Evolutionary conservation across 1,140 invertebrate species (phyloP), one percentile per base, ranked within the genome.

Genomic region (Eufriesea mexicana): DNA sequence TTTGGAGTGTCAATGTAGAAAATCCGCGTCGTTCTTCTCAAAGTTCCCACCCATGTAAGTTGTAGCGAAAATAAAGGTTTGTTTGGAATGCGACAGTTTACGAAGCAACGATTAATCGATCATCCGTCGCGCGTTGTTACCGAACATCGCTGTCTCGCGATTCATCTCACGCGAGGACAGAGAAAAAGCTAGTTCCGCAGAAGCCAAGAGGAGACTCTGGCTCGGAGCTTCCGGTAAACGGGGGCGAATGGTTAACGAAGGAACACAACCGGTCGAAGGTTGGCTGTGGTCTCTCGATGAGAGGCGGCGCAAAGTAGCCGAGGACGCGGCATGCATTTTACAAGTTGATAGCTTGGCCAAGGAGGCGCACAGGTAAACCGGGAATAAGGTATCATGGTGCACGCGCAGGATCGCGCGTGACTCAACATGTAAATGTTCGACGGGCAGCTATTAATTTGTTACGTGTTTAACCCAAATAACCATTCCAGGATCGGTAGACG

Each of bases 401-500:
- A 18, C 23, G 47, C 51, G 6, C 47, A 23, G 14, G 16, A 12
- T n/a, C 54, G 77, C 64, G 85, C 79, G 80, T 86, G 86, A 89
- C 84, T 84, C 88, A 70, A 85, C 84, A 81, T 84, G 86, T 68
- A 84, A 89, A 89, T 66, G 70, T 64, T 72, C 23, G 35, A 68
- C 72, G 73, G 77, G 42, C 85, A 76, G 80, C 80, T 88, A 89
- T 89, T 86, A 83, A 85, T 89, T 86, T 84, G 83, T 86, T 84
- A 84, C 76, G 79, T 75, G 84, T 67, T 88, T 85, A 89, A 88
- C 88, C 86, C 84, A 75, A 84, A 89, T 88, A 85, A 85, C 86
- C 83, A 82, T 88, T 61, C 25, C n/a, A 59, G 64, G 80, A 75
- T 45, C 64, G 80, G 54, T 51, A 23, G 80, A 82, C 64, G 79